Percentiles rank a stretch among this genome's conserved stretches.
Conservation (phyloP, 2,113 vertebrate species). For the Cephalopterus ornatus region DNA sequence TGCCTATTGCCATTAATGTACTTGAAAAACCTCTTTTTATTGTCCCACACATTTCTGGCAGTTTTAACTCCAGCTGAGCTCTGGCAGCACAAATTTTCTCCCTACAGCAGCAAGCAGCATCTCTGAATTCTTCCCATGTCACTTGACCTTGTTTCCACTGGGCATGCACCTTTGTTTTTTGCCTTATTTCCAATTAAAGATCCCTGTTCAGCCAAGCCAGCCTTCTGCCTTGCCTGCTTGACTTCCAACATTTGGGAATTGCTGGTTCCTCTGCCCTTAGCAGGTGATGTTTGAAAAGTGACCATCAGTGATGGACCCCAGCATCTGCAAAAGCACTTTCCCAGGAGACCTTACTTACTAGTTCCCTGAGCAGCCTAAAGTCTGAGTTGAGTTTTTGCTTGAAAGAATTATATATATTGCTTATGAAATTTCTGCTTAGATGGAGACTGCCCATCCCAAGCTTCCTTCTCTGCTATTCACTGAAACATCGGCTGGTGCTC, state of each 20-base stretch:
- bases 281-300: not conserved
- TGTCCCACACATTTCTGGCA: not conserved
- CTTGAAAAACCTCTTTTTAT: not conserved
- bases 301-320: not conserved
- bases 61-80: not conserved
- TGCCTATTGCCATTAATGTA: not conserved
- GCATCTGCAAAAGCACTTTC: not conserved
- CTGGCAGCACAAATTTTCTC: not conserved
- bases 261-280: not conserved
- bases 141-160: not conserved
- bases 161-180: not conserved
- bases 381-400: not conserved
- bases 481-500: not conserved
- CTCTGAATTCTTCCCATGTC: not conserved
- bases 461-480: not conserved
- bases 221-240: not conserved
- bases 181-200: not conserved
- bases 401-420: not conserved
- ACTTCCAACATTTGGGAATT: not conserved
- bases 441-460: not conserved
- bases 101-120: not conserved
- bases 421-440: not conserved
- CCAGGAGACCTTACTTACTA: not conserved
- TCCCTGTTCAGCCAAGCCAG: not conserved
- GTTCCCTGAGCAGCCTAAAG: not conserved